phyloP scores from a whole-genome alignment of 2,113 vertebrate genomes.

The Petroica traversi region DNA sequence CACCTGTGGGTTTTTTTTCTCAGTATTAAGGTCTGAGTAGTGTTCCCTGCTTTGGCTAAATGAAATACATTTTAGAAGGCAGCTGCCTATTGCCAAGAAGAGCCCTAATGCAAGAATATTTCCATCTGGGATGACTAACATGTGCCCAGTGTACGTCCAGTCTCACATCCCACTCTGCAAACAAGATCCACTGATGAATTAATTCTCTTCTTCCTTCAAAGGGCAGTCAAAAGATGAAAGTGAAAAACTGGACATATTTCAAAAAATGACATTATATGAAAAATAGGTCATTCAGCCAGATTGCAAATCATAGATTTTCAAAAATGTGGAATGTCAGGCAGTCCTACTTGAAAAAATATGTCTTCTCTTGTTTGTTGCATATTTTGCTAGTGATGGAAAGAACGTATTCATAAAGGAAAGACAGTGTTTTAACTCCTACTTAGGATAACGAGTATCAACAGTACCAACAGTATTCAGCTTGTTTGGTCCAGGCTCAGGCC shows the following conservation, averaged over 20 bases:
- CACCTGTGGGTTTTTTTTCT: conserved; percentile 28
- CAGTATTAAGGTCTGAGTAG: neutral
- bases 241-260: conserved; percentile 43
- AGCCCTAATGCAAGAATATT: conserved; percentile 18
- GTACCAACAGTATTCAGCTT: neutral
- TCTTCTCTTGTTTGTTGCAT: conserved; percentile 9
- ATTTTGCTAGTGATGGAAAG: conserved; percentile 35
- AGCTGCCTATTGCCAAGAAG: conserved; percentile 46
- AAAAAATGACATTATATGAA: conserved; percentile 21
- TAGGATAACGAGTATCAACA: neutral
- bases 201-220: conserved; percentile 47
- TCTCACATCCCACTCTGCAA: conserved; percentile 50
- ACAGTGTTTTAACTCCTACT: neutral
- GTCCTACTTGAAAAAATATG: neutral
- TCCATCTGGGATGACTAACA: conserved; percentile 63
- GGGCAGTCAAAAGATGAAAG: conserved; percentile 50
- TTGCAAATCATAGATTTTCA: conserved; percentile 17
- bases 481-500: neutral
- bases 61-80: conserved; percentile 17
- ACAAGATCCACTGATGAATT: conserved; percentile 46
- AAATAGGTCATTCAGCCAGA: conserved; percentile 30
- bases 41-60: conserved; percentile 51
- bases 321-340: conserved; percentile 25
- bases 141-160: conserved; percentile 26
- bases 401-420: neutral